These are phyloP conservation scores for Melanostoma mellinum DNA, from an alignment of 2,888 invertebrate genomes.

Conservation along the genomic window DNA sequence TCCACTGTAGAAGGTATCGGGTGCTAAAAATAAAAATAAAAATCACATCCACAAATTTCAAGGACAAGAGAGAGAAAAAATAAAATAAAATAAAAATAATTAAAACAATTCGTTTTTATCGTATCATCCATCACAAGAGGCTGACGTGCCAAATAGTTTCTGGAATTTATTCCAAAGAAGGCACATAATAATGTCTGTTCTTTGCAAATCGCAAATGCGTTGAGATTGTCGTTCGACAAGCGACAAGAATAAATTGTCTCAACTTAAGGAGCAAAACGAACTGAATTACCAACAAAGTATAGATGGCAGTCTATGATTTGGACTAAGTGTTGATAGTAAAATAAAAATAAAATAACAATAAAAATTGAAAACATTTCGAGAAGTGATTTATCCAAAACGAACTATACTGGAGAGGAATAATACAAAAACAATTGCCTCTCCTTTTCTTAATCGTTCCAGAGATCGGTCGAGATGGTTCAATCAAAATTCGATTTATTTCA, in stretches of 20 bases:
- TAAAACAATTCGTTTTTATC: conserved; percentile 63
- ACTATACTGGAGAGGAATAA: conserved; percentile 20
- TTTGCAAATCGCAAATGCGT: conserved; percentile 36
- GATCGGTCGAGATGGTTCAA: conserved; percentile 18
- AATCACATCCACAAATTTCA: conserved; percentile 25
- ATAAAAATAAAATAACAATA: background rate
- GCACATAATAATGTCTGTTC: conserved; percentile 30
- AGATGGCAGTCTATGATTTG: conserved; percentile 49
- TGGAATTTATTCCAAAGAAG: conserved; percentile 65
- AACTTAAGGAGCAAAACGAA: conserved; percentile 23
- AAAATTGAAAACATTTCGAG: conserved; percentile 2
- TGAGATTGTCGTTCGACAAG: conserved; percentile 25
- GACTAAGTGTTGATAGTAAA: conserved; percentile 26
- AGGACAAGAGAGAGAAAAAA: conserved; percentile 27
- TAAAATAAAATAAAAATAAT: conserved; percentile 30
- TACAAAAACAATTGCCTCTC: background rate
- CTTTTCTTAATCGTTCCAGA: conserved; percentile 17
- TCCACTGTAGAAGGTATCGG: background rate
- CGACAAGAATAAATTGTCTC: conserved; percentile 34
- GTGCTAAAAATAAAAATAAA: conserved; percentile 38
- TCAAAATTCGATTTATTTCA: conserved; percentile 48
- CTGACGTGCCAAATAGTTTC: conserved; percentile 66
- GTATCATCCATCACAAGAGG: conserved; percentile 47
- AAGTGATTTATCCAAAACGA: conserved; percentile 28
- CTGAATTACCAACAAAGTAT: conserved; percentile 28